A percentile compares a stretch with the other conserved stretches of the same genome.
These are phyloP conservation scores for Anas capensis DNA, from an alignment of 2,797 vertebrate species.

Conservation along the genomic window DNA sequence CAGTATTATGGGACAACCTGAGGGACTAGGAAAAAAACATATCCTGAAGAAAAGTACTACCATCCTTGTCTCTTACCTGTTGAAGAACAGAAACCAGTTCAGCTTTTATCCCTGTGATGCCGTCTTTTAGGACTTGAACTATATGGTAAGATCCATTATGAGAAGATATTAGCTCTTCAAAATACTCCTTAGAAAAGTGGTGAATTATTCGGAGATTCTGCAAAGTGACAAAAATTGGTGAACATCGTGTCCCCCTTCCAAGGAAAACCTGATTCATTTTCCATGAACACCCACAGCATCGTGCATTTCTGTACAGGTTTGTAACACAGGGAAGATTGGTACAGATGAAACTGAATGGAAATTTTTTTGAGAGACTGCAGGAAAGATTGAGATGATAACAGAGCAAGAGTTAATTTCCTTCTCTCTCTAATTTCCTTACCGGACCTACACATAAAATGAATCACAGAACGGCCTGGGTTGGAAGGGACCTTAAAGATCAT, in stretches of 20 bases:
- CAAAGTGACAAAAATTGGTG: slow-evolving; percentile 4
- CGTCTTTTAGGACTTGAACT: slow-evolving; percentile 52
- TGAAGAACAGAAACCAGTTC: slow-evolving; percentile 46
- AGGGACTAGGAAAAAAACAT: not conserved
- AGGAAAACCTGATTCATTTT: not conserved
- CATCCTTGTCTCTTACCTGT: slow-evolving; percentile 40
- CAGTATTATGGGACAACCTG: not conserved
- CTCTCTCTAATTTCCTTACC: slow-evolving; percentile 12
- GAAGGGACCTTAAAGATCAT: too few species aligned
- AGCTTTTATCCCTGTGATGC: slow-evolving; percentile 68
- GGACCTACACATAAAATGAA: not conserved
- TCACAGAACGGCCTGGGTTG: too few species aligned
- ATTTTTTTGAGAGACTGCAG: not conserved
- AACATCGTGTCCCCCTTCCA: not conserved
- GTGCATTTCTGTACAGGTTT: not conserved
- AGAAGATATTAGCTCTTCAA: slow-evolving; percentile 65
- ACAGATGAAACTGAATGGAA: not conserved
- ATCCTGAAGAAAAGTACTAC: not conserved
- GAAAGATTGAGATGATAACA: not conserved
- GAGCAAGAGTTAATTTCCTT: not conserved
- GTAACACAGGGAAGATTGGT: not conserved
- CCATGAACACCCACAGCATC: not conserved
- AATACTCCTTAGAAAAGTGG: slow-evolving; percentile 52
- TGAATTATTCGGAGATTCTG: slow-evolving; percentile 74
- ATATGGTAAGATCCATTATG: slow-evolving; percentile 67